A percentile compares a stretch with the other conserved stretches of the same genome.
Evolutionary conservation across 2,113 vertebrate genomes (phyloP).

Genomic region (Vimba vimba): DNA sequence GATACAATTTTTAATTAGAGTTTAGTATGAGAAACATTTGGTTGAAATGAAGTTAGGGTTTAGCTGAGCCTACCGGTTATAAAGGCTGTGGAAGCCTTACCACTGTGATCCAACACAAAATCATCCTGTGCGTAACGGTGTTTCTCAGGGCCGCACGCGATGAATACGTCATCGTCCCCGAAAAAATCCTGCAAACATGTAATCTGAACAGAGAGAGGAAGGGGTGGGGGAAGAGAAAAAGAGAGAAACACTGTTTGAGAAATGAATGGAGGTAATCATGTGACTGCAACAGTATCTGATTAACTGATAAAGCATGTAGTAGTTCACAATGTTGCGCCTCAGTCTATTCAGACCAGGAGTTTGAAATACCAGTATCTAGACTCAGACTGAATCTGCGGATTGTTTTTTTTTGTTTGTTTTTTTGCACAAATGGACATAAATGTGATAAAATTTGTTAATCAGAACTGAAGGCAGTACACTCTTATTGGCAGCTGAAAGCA

Average conservation of each 20-base stretch:
- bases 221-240: background rate
- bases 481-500: background rate
- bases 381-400: background rate
- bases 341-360: background rate
- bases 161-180: conserved; percentile 97
- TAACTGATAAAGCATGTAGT: conserved; percentile 12
- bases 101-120: conserved; percentile 95
- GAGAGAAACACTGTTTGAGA: background rate
- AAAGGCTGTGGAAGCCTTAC: conserved; percentile 82
- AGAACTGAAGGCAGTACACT: background rate
- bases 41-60: conserved; percentile 63
- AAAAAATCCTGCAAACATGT: conserved; percentile 96
- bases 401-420: background rate
- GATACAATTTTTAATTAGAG: background rate
- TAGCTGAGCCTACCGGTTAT: conserved; percentile 73
- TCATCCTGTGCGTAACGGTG: conserved; percentile 96
- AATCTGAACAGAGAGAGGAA: conserved; percentile 75
- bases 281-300: conserved; percentile 1
- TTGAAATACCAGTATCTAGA: background rate
- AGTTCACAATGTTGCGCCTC: background rate
- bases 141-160: conserved; percentile 96
- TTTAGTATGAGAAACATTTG: background rate
- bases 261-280: conserved; percentile 39
- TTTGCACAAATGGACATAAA: background rate
- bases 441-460: background rate